Evolutionary conservation across 2,888 invertebrate genomes (phyloP).

Genomic region (Idaea straminata): DNA sequence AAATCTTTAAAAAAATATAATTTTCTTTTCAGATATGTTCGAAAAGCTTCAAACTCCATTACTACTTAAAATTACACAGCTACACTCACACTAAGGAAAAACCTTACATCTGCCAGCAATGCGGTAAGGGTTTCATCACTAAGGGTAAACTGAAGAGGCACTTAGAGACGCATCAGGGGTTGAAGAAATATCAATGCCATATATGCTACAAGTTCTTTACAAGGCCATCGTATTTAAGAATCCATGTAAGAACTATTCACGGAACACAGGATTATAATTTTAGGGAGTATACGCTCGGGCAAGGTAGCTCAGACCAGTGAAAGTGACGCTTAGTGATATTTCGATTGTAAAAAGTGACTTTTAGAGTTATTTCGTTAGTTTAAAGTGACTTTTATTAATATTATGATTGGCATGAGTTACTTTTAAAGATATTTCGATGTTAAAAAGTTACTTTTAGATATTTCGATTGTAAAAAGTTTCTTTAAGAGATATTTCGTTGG

Average conservation of each 20-base stretch:
- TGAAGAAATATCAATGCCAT: conserved; percentile 72
- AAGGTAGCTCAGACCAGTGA: not conserved
- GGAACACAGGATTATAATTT: conserved; percentile 69
- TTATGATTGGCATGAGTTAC: too few relatives aligned
- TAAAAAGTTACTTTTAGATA: not conserved
- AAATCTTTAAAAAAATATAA: too few relatives aligned
- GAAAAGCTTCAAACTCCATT: conserved; percentile 67
- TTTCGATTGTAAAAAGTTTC: not conserved
- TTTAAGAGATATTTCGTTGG: not conserved
- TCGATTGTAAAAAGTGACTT: not conserved
- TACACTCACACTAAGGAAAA: conserved; percentile 72
- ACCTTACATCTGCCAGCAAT: conserved; percentile 69
- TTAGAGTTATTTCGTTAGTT: not conserved
- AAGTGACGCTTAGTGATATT: not conserved
- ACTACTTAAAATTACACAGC: conserved; percentile 67
- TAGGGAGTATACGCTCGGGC: conserved; percentile 33
- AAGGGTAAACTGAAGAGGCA: conserved; percentile 69
- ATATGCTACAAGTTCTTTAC: conserved; percentile 74
- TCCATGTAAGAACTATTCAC: conserved; percentile 68
- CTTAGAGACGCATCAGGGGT: conserved; percentile 62
- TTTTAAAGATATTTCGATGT: too few relatives aligned
- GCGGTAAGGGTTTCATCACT: conserved; percentile 71
- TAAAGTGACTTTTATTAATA: not conserved
- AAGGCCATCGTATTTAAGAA: conserved; percentile 62
- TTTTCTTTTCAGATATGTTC: conserved; percentile 46